These are phyloP conservation scores for Tragulus kanchil DNA, from an alignment of 2,113 vertebrate genomes.

Conservation along the genomic window DNA sequence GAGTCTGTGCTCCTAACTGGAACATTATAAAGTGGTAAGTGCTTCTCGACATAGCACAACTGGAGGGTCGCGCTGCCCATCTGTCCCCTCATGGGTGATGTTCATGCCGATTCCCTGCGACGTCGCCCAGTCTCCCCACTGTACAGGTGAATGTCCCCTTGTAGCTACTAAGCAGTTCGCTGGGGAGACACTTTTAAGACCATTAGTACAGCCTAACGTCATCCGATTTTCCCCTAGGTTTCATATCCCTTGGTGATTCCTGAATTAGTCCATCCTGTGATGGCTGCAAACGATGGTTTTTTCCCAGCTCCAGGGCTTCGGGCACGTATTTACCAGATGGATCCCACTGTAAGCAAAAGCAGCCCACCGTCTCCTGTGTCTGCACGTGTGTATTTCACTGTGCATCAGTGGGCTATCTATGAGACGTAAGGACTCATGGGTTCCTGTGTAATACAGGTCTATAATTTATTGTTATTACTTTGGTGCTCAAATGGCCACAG, in stretches of 20 bases:
- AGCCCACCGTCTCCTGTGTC: neutral
- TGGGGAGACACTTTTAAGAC: conserved; percentile 4
- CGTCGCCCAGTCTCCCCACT: neutral
- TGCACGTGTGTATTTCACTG: neutral
- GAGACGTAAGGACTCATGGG: neutral
- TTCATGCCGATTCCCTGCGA: neutral
- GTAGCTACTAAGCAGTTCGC: neutral
- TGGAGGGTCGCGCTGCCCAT: neutral
- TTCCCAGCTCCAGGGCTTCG: neutral
- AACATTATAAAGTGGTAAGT: neutral
- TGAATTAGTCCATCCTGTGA: conserved; percentile 4
- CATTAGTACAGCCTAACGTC: neutral
- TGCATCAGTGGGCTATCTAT: neutral
- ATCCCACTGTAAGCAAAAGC: neutral
- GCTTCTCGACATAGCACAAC: neutral
- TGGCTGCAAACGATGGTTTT: conserved; percentile 31
- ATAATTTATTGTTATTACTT: conserved; percentile 46
- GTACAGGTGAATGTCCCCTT: neutral
- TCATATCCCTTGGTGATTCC: conserved; percentile 17
- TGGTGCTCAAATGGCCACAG: conserved; percentile 6
- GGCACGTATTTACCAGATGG: neutral
- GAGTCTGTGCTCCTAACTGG: neutral
- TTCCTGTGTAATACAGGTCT: neutral
- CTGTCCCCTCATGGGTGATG: neutral
- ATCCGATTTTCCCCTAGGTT: neutral